Conservation (phyloP, 2,797 vertebrate species). For the Falco columbarius region DNA sequence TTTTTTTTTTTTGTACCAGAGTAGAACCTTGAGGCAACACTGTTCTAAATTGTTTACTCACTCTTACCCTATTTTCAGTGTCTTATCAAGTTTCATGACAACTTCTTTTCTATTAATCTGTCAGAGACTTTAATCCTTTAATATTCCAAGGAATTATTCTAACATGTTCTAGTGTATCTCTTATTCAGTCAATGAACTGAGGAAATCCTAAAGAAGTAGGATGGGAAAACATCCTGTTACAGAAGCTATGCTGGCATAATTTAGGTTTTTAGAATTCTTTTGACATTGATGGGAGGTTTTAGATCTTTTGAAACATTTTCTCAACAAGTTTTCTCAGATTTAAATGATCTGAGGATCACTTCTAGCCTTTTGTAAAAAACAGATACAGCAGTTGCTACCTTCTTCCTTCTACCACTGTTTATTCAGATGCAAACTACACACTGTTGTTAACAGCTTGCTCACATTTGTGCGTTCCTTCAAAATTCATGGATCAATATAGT, state of each 20-base stretch:
- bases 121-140: slow-evolving; percentile 22
- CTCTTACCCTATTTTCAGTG: neutral
- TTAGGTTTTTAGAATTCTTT: neutral
- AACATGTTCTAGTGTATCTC: neutral
- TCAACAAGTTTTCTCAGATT: neutral
- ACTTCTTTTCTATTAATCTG: slow-evolving; percentile 8
- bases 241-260: neutral
- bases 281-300: neutral
- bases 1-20: neutral
- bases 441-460: slow-evolving; percentile 17
- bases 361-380: neutral
- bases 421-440: neutral
- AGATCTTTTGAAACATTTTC: neutral
- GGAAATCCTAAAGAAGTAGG: neutral
- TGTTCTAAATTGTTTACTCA: slow-evolving; percentile 18
- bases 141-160: slow-evolving; percentile 6
- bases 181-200: neutral
- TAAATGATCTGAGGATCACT: neutral
- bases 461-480: neutral
- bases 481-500: neutral
- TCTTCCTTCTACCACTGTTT: neutral
- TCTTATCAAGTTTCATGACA: slow-evolving; percentile 10
- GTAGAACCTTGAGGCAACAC: neutral
- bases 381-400: neutral
- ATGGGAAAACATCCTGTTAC: neutral